Evolutionary conservation across 2,888 invertebrate genomes (phyloP), one percentile per base, ranked within the genome.

Genomic region (Noctua janthina): DNA sequence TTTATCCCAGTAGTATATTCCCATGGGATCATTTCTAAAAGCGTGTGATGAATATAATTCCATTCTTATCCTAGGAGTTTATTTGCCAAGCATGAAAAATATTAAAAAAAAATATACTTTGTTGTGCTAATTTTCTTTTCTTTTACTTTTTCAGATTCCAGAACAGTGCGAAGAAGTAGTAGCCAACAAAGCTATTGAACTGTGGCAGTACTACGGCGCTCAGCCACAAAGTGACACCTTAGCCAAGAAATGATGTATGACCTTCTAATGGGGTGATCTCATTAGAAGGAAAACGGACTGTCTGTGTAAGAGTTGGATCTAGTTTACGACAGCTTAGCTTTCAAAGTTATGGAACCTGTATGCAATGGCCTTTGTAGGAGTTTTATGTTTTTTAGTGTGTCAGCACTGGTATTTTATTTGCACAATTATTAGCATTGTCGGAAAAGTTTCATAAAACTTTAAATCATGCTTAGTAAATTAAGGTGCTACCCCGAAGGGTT

Each of bases 161-260:
- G 98, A 98, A 92, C 98, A 99, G 94, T 98, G 97, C 89, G 98
- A 98, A 86, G 99, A 99, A 93, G 97, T 98, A 5, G 98, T 99
- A 82, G 98, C 98, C 0, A 98, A 98, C 92, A 98, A 99, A 95
- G 98, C 98, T 1, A 98, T 99, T 11, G 99, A 99, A 91, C 97
- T 98, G 88, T 99, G 99, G 98, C 98, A 98, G 92, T 98, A 98
- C 92, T 98, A 98, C 93, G 98, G 98, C 79, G 98, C 96, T 4
- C 96, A 96, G 79, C 96, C 97, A 0, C 97, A 96, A 81, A 96
- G 91, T 76, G 97, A 97, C 78, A 95, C 94, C 75, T 90, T 96
- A 5, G 95, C 95, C 56, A 97, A 97, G 91, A 97, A 96, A 96
- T 97, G 97, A 97, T 96, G 96, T 92, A 96, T 96, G 96, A 96